phyloP scores from a whole-genome alignment of 2,888 invertebrate genomes.

The Dasypolia templi region DNA sequence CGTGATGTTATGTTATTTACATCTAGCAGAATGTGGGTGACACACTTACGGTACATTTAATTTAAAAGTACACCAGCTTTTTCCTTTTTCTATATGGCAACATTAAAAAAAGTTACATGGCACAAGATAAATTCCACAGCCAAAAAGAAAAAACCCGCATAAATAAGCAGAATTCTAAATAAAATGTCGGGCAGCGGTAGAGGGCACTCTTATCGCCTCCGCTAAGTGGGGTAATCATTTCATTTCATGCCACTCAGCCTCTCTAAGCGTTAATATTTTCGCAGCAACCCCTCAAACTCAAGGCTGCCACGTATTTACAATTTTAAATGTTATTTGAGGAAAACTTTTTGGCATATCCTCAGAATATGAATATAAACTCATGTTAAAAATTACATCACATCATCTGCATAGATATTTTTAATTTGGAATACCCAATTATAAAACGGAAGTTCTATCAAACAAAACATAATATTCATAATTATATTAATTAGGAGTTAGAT shows the following conservation, averaged over 20 bases:
- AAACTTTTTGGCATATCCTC: neutral
- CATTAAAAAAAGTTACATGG: slow-evolving; percentile 16
- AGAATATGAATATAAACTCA: neutral
- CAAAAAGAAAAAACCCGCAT: slow-evolving; percentile 30
- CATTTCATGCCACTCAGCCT: slow-evolving; percentile 71
- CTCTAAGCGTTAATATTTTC: slow-evolving; percentile 73
- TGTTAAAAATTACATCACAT: no score
- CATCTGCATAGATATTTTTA: neutral
- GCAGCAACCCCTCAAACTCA: slow-evolving; percentile 65
- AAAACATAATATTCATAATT: neutral
- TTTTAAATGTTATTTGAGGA: neutral
- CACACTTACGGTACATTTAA: neutral
- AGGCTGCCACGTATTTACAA: slow-evolving; percentile 52
- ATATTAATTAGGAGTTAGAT: neutral
- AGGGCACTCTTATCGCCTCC: slow-evolving; percentile 71
- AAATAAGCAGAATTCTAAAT: slow-evolving; percentile 60
- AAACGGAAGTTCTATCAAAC: neutral
- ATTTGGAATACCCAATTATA: neutral
- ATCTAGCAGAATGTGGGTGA: neutral
- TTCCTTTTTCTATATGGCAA: neutral
- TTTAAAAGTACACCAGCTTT: neutral
- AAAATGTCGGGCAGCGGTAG: slow-evolving; percentile 58
- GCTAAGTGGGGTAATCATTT: slow-evolving; percentile 76
- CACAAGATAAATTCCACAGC: slow-evolving; percentile 14
- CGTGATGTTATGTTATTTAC: neutral